A percentile compares a stretch with the other conserved stretches of the same genome.
Evolutionary conservation across 2,797 vertebrate genomes (phyloP).

Genomic region (Dipus sagitta): DNA sequence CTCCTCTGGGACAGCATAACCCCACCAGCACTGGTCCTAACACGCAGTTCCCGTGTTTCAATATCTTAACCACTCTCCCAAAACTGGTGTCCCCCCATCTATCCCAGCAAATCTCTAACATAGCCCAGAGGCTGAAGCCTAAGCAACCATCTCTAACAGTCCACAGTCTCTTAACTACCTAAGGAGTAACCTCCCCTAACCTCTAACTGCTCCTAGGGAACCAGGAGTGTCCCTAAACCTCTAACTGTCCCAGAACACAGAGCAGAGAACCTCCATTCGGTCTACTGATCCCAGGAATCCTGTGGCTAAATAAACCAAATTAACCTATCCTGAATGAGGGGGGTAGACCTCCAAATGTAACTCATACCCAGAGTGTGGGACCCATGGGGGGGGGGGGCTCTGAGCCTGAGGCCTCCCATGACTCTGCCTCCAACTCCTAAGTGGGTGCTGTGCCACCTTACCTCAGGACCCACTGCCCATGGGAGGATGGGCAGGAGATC

Average conservation of each 20-base stretch:
- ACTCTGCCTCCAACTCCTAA: slow-evolving; percentile 28
- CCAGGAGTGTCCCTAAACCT: not conserved
- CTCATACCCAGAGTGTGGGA: not conserved
- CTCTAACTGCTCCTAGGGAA: slow-evolving; percentile 60
- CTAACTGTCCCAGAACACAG: slow-evolving; percentile 45
- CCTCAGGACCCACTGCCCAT: not conserved
- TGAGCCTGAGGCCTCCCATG: not conserved
- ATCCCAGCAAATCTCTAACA: slow-evolving; percentile 31
- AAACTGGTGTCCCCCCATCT: not conserved
- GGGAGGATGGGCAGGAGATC: not conserved
- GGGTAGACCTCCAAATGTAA: not conserved
- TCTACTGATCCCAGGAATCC: not conserved
- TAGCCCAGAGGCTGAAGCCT: not conserved
- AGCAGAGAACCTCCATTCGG: not conserved
- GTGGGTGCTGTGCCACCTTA: slow-evolving; percentile 30
- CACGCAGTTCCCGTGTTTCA: slow-evolving; percentile 3
- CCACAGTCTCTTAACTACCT: not conserved
- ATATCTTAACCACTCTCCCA: slow-evolving; percentile 44
- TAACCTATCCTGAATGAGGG: not conserved
- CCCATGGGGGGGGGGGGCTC: not conserved
- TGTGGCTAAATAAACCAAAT: not conserved
- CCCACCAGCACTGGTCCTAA: slow-evolving; percentile 49
- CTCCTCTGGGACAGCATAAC: not conserved
- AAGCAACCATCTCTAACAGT: not conserved
- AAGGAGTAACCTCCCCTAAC: not conserved